Base-by-base conservation (phyloP, 2,888 invertebrate genomes). In the Dicyrtomina minuta region DNA sequence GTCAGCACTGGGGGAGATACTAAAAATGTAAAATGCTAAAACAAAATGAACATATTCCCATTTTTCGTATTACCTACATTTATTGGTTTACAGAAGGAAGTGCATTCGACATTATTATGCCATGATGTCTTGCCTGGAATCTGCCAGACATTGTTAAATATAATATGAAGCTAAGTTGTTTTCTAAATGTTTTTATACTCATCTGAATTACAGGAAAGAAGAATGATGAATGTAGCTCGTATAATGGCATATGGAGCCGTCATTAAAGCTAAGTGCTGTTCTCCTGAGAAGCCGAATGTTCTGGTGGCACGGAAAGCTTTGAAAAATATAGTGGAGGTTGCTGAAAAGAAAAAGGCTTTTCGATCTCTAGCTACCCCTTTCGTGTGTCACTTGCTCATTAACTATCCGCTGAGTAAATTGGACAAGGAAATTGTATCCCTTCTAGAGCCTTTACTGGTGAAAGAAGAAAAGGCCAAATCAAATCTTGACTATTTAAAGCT, bases 1-100 rank as follows among this genome's bases (percentile, higher is more conserved):
- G 86, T 87, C 78, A 81, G 82, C 41, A 85, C 86, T 39, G 85
- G 85, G 74, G 86, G 85, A 56, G 86, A 86, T 73, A 84, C 85
- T 6, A 89, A 89, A 84, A 87, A 88, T 81, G 89, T 89, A 85
- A 86, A 88, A n/a, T n/a, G n/a, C n/a, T n/a, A n/a, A n/a, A n/a
- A n/a, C n/a, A n/a, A n/a, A n/a, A n/a, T n/a, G n/a, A n/a, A n/a
- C n/a, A n/a, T n/a, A n/a, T n/a, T n/a, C n/a, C n/a, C n/a, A n/a
- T n/a, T n/a, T n/a, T n/a, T n/a, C n/a, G n/a, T n/a, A n/a, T n/a
- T n/a, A n/a, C n/a, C n/a, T n/a, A n/a, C n/a, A n/a, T n/a, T n/a
- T n/a, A n/a, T n/a, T n/a, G n/a, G n/a, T n/a, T n/a, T n/a, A n/a
- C n/a, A n/a, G n/a, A n/a, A n/a, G n/a, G n/a, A n/a, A n/a, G n/a